A percentile compares a stretch with the other conserved stretches of the same genome.
Conservation (phyloP, 1,140 invertebrate genomes). For the Lepidurus couesii region DNA sequence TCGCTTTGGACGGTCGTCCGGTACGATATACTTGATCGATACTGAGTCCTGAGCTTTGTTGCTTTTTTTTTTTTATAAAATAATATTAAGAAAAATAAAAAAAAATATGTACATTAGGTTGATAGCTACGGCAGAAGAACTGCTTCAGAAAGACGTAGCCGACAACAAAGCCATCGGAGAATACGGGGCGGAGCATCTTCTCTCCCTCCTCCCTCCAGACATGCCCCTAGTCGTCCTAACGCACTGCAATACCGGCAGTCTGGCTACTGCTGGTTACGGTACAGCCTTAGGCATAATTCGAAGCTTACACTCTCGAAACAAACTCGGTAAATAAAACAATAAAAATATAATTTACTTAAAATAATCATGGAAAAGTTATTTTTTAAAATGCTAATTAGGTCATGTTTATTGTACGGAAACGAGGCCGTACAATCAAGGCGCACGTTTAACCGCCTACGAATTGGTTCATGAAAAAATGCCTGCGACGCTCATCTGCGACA, state of each 20-base stretch:
- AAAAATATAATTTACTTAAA: neutral
- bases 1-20: no score
- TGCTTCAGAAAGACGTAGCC: conserved; percentile 75
- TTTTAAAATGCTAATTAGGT: conserved; percentile 51
- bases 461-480: conserved; percentile 89
- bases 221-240: conserved; percentile 72
- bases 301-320: conserved; percentile 61
- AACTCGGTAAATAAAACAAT: conserved; percentile 57
- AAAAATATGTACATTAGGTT: conserved; percentile 53
- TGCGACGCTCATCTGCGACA: conserved; percentile 87
- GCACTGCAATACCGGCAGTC: conserved; percentile 95
- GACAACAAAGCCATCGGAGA: conserved; percentile 81
- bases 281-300: conserved; percentile 94
- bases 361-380: neutral
- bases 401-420: conserved; percentile 95
- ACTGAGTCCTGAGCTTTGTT: no score
- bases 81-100: neutral
- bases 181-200: conserved; percentile 70
- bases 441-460: conserved; percentile 92
- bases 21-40: no score
- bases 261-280: conserved; percentile 95
- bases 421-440: conserved; percentile 94
- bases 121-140: conserved; percentile 64
- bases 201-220: conserved; percentile 46
- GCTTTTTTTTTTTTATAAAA: no score